Base-by-base conservation (phyloP, 2,113 vertebrate species). In the Istiophorus platypterus region DNA sequence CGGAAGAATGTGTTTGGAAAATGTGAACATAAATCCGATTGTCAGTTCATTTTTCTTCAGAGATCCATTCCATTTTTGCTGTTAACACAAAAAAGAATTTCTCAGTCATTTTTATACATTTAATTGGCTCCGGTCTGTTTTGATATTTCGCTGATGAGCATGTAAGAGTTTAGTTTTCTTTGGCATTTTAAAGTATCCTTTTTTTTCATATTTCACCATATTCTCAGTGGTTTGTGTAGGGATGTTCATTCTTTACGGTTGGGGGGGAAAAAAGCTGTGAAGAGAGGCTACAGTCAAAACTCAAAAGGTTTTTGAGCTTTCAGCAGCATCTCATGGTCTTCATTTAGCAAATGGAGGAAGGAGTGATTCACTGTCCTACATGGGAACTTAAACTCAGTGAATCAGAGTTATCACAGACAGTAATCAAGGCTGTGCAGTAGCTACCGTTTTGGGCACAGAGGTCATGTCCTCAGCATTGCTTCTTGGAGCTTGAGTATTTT, bases 1-100 rank as follows among this genome's bases (percentile, higher is more conserved):
- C 18, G 11, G 51, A 76, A 9, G 26, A 81, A 65, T 24, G 49
- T 78, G 59, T 13, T 41, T 57, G 17, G 22, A 51, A 51, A 61
- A 73, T 71, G 45, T 58, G 54, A 73, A 72, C 7, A 26, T 15
- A 7, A 34, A 24, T 56, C 45, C 57, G 63, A 56, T 1, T 62
- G 31, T 39, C 47, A 4, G 37, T 34, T 11, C 27, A 26, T 20
- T 1, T 15, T 24, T 63, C 27, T 61, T 14, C 47, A 76, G 59
- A 58, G 0, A 13, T 18, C 0, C 20, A 0, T 72, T 76, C 65
- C 8, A 7, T 18, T 47, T 58, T 72, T 31, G 14, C 3, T 22
- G 5, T 42, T 9, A 27, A 1, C 4, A 11, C 0, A 4, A 14
- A 5, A 29, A n/a, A 52, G 14, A 59, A 12, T 56, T 29, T 10